Evolutionary conservation across 1,140 invertebrate species (phyloP).

Genomic region (Trigoniulus corallinus): DNA sequence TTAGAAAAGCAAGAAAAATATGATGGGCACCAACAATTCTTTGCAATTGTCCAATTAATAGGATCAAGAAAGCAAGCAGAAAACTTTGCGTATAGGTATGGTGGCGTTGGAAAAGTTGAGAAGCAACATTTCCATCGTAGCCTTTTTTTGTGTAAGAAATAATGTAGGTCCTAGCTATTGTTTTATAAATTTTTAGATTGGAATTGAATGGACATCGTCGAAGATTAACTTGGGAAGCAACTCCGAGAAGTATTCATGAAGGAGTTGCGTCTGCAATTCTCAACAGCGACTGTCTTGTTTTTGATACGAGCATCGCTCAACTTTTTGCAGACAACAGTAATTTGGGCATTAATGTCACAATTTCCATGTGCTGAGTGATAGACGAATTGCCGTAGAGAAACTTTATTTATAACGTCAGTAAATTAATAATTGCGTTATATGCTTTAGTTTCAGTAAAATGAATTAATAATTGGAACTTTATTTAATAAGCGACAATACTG

Average conservation of each 20-base stretch:
- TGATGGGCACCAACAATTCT: constrained; percentile 96
- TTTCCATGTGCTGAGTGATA: constrained; percentile 57
- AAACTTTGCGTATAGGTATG: constrained; percentile 88
- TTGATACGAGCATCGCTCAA: constrained; percentile 95
- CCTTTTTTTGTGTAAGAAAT: too few species aligned
- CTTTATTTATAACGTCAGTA: neutral
- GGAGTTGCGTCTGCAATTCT: constrained; percentile 96
- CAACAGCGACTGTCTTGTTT: constrained; percentile 96
- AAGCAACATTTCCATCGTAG: neutral
- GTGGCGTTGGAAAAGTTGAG: too few species aligned
- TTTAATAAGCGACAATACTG: too few species aligned
- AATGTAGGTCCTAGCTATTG: too few species aligned
- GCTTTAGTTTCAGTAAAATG: too few species aligned
- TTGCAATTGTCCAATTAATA: constrained; percentile 98
- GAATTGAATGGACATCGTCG: constrained; percentile 89
- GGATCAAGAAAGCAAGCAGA: constrained; percentile 97
- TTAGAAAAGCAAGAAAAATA: constrained; percentile 98
- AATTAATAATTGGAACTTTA: too few species aligned
- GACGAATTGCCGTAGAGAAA: neutral
- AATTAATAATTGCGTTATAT: too few species aligned
- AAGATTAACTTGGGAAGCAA: constrained; percentile 95
- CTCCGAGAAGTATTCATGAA: constrained; percentile 95
- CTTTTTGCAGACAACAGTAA: constrained; percentile 99
- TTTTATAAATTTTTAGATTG: constrained; percentile 36
- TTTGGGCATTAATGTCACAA: constrained; percentile 98